Evolutionary conservation across 1,140 invertebrate genomes (phyloP), one percentile per base, ranked within the genome.

Genomic region (Oedothorax gibbosus): DNA sequence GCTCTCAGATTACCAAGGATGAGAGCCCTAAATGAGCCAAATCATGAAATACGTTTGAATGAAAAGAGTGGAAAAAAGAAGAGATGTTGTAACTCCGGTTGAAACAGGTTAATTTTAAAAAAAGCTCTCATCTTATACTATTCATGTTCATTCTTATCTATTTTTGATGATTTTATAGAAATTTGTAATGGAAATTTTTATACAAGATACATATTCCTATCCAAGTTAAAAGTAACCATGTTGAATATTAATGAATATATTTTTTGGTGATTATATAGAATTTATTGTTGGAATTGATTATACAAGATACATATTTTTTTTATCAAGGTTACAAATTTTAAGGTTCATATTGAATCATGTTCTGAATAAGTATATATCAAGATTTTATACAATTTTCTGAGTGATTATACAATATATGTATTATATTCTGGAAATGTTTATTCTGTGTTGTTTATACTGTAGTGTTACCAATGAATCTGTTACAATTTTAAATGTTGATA

Each of bases 11-110:
- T 84, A 15, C 81, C 81, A n/a, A 75, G 57, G 50, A 64, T 35
- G 60, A 53, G 66, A 21, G 20, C 81, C 10, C 14, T 21, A 6
- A 62, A 64, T 35, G 12, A 73, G 35, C 81, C 72, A 53, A 84
- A 56, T 15, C 81, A 84, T 68, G 81, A 84, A 76, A 84, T 84
- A 65, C 57, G 53, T 0, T 54, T 84, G 8, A 68, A 20, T 35
- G 81, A 75, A 9, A 21, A 20, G n/a, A 6, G 12, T 66, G 62
- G 18, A 14, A 84, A 84, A 57, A 84, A 84, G 81, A 84, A 53
- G 20, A 75, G 68, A 68, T 84, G 81, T 50, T 84, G 81, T 53
- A 57, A 20, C 56, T 53, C 20, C 7, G 20, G 64, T 69, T 69
- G 35, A 7, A 53, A 54, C 9, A 51, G 14, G 12, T 35, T 35